Evolutionary conservation across 2,888 invertebrate species (phyloP).

Genomic region (Orthonychiurus folsomi): DNA sequence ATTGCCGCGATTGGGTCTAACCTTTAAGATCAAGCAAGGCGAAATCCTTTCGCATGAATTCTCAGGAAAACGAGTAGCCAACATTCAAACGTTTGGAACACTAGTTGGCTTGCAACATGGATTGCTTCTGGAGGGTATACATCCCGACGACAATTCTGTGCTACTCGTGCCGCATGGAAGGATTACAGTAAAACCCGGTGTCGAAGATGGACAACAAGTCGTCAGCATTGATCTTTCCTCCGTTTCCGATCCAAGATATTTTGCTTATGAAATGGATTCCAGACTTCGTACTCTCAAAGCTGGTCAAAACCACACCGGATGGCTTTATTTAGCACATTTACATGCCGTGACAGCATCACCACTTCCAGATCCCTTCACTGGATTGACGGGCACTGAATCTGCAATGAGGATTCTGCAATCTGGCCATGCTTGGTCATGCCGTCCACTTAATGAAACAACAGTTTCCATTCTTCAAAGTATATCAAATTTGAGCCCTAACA

Average conservation of each 20-base stretch:
- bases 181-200: background rate
- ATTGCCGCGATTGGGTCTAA: constrained; percentile 18
- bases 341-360: constrained; percentile 23
- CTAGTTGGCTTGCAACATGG: constrained; percentile 17
- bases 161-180: constrained; percentile 19
- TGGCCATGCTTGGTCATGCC: constrained; percentile 22
- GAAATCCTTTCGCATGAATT: constrained; percentile 14
- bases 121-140: constrained; percentile 19
- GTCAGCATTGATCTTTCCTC: background rate
- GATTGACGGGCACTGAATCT: constrained; percentile 23
- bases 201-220: constrained; percentile 15
- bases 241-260: constrained; percentile 14
- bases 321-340: constrained; percentile 26
- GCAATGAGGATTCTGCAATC: constrained; percentile 24
- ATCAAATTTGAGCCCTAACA: constrained; percentile 10
- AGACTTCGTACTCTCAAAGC: constrained; percentile 15
- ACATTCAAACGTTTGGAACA: constrained; percentile 10
- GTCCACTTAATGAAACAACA: constrained; percentile 21
- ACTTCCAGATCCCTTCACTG: constrained; percentile 23
- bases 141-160: no score
- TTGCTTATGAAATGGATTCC: constrained; percentile 20
- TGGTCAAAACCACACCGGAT: no score
- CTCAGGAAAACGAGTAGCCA: constrained; percentile 16
- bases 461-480: constrained; percentile 8
- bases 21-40: no score